Evolutionary conservation across 2,797 vertebrate genomes (phyloP).

Genomic region (Xerus rutilus): DNA sequence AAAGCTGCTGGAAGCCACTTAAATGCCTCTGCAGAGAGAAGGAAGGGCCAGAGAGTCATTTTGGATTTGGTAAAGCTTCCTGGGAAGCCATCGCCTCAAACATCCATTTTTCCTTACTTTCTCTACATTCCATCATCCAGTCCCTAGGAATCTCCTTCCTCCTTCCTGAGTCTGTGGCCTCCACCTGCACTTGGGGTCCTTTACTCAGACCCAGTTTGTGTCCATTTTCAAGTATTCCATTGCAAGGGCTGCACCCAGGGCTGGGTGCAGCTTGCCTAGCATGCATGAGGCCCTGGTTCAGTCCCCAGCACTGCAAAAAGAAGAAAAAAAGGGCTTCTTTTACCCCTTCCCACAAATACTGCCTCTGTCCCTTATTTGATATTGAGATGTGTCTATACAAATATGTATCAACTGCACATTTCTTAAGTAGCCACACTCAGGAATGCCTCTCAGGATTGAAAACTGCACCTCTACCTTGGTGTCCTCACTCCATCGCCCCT

Average conservation of each 20-base stretch:
- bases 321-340: background rate
- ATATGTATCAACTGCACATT: background rate
- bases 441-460: background rate
- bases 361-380: background rate
- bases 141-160: background rate
- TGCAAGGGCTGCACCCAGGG: background rate
- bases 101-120: background rate
- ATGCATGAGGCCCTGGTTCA: background rate
- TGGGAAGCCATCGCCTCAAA: background rate
- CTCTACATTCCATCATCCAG: fast-evolving
- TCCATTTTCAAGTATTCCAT: background rate
- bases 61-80: background rate
- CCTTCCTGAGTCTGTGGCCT: background rate
- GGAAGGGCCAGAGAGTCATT: background rate
- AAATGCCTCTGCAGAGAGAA: background rate
- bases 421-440: background rate
- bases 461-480: background rate
- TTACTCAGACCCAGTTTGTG: background rate
- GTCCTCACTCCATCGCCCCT: background rate
- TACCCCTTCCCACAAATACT: background rate
- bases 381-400: background rate
- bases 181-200: background rate
- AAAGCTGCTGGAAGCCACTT: background rate
- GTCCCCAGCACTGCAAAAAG: no score
- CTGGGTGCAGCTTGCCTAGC: no score